Conservation (phyloP, 2,888 invertebrate species). For the Tenthredo mesomela region DNA sequence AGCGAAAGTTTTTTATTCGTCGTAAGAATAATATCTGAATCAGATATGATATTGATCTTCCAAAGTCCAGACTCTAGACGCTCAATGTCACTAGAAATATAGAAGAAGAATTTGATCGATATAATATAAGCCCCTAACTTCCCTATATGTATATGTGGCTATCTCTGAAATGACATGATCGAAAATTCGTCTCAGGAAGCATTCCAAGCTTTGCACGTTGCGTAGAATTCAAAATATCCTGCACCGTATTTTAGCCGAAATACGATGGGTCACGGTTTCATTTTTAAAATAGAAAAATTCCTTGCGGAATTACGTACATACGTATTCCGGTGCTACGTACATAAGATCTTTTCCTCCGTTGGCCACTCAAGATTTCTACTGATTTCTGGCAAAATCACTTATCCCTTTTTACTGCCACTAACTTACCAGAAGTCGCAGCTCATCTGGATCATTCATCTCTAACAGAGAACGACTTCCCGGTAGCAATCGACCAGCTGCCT, state of each 20-base stretch:
- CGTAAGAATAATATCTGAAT: neutral
- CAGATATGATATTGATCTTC: neutral
- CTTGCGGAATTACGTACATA: neutral
- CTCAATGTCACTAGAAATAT: neutral
- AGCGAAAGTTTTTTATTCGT: neutral
- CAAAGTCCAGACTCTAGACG: neutral
- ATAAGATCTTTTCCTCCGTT: neutral
- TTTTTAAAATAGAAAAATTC: neutral
- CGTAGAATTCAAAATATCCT: neutral
- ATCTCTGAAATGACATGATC: neutral
- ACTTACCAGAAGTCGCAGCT: neutral
- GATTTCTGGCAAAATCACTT: neutral
- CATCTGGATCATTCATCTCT: conserved; percentile 2
- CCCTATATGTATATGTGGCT: neutral
- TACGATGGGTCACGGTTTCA: too few species aligned
- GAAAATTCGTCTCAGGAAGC: neutral
- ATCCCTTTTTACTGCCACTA: neutral
- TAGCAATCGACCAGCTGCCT: neutral
- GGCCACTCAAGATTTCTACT: neutral
- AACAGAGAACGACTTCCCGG: neutral
- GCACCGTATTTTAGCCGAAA: too few species aligned
- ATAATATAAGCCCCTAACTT: neutral
- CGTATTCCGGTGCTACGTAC: neutral
- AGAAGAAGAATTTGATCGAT: neutral
- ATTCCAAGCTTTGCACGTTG: neutral